Percentiles rank a stretch among this genome's conserved stretches.
Conservation (phyloP, 2,888 invertebrate genomes). For the Trichopoda pennipes region DNA sequence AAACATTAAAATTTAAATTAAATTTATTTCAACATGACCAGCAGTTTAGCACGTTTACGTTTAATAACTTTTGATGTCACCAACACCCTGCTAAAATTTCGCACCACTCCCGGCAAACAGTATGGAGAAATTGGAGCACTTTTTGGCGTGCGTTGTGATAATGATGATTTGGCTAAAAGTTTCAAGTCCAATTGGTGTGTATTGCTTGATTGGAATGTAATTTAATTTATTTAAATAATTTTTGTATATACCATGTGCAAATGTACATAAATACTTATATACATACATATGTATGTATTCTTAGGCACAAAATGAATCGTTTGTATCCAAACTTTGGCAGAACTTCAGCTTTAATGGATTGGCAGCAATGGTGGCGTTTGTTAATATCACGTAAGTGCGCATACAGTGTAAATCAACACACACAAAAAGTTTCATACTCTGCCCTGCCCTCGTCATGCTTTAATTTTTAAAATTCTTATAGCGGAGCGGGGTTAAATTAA, state of each 20-base stretch:
- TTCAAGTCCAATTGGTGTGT: constrained; percentile 85
- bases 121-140: constrained; percentile 87
- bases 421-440: background rate
- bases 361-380: constrained; percentile 91
- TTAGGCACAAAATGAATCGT: constrained; percentile 82
- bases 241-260: no score
- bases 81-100: constrained; percentile 89
- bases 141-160: constrained; percentile 85
- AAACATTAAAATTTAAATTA: background rate
- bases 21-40: constrained; percentile 68
- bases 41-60: constrained; percentile 78
- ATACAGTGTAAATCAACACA: constrained; percentile 27
- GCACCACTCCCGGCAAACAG: constrained; percentile 86
- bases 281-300: background rate
- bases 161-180: constrained; percentile 83
- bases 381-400: constrained; percentile 76
- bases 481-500: no score
- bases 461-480: no score
- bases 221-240: background rate
- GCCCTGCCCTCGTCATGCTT: no score
- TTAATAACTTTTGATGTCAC: constrained; percentile 94
- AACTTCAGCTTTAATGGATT: constrained; percentile 84
- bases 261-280: background rate
- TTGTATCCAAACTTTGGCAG: constrained; percentile 92
- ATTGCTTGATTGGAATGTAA: constrained; percentile 9